These are phyloP conservation scores for Nebria ingens DNA, from an alignment of 1,140 invertebrate genomes.

Conservation along the genomic window DNA sequence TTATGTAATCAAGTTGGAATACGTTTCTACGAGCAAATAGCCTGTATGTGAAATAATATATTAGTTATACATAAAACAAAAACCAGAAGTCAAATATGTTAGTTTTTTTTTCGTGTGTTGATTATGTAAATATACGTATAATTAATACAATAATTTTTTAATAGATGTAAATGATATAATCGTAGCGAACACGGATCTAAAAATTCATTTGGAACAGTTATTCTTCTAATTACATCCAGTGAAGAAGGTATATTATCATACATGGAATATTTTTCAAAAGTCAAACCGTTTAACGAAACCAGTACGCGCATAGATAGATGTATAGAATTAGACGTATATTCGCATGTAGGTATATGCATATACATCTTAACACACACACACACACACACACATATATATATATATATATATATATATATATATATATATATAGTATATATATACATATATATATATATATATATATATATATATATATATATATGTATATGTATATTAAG, in stretches of 20 bases:
- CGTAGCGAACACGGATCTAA: background rate
- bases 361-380: background rate
- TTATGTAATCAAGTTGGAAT: no score
- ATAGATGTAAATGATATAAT: background rate
- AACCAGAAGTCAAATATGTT: no score
- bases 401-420: background rate
- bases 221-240: background rate
- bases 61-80: no score
- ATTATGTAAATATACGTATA: no score
- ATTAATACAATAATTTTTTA: no score
- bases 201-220: background rate
- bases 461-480: no score
- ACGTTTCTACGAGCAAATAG: no score
- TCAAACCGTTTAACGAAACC: background rate
- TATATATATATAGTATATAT: background rate
- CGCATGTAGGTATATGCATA: background rate
- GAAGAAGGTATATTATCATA: constrained; percentile 1
- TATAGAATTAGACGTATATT: no score
- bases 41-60: no score
- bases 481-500: no score
- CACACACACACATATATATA: constrained; percentile 5
- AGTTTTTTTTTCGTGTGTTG: no score
- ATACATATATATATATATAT: background rate
- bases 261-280: background rate
- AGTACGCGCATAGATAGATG: no score